Conservation (phyloP, 2,113 vertebrate species). For the Felis chaus region DNA sequence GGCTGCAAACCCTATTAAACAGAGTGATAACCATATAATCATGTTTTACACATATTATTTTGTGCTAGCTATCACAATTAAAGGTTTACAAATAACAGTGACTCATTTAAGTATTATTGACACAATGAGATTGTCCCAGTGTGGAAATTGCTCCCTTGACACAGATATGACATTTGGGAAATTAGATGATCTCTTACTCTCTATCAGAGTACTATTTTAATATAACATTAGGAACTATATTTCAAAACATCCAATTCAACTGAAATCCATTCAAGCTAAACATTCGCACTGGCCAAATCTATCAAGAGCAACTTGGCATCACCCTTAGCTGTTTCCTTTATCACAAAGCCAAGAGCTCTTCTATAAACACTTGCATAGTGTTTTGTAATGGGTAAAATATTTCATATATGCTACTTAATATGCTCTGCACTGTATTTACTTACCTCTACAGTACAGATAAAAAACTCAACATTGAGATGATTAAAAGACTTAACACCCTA, state of each 20-base stretch:
- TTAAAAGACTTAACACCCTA: background rate
- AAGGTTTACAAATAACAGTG: conserved; percentile 61
- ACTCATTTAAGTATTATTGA: conserved; percentile 55
- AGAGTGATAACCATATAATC: conserved; percentile 64
- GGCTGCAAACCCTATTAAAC: conserved; percentile 56
- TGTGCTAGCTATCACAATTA: conserved; percentile 23
- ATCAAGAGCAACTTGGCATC: background rate
- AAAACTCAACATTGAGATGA: background rate
- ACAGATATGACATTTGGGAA: background rate
- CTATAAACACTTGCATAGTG: background rate
- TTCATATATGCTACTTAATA: background rate
- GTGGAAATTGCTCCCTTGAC: conserved; percentile 1
- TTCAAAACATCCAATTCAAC: background rate
- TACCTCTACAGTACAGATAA: background rate
- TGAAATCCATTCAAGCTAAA: background rate
- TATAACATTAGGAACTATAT: background rate
- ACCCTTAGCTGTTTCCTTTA: background rate
- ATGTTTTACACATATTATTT: conserved; percentile 64
- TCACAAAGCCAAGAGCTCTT: background rate
- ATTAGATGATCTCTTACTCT: background rate
- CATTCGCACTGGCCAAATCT: background rate
- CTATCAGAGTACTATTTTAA: conserved; percentile 17
- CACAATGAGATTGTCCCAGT: background rate
- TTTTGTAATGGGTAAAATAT: background rate
- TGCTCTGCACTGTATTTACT: background rate